phyloP scores from a whole-genome alignment of 2,888 invertebrate genomes.

The Polietes domitor region DNA sequence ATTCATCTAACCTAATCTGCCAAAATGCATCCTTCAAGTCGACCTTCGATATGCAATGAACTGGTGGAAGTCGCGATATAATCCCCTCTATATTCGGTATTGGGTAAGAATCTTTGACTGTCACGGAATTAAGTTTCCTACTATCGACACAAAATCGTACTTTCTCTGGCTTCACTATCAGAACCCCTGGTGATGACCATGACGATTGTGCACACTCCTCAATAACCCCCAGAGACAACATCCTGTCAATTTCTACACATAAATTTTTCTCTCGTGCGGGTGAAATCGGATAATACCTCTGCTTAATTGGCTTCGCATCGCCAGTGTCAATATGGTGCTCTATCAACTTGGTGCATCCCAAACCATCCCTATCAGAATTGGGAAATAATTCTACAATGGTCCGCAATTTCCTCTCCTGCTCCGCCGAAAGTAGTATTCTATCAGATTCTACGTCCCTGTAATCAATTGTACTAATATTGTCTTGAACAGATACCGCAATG shows the following conservation, averaged over 20 bases:
- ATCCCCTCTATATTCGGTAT: slow-evolving; percentile 36
- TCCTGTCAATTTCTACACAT: background rate
- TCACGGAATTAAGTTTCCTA: background rate
- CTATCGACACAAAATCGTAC: slow-evolving; percentile 32
- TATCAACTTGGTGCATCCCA: background rate
- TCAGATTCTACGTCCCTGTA: too few species aligned
- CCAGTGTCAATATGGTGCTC: background rate
- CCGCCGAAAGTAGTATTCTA: background rate
- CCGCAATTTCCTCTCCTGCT: background rate
- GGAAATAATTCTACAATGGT: background rate
- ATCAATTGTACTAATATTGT: too few species aligned
- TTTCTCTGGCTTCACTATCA: slow-evolving; percentile 24
- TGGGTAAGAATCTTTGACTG: slow-evolving; percentile 32
- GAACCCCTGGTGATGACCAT: slow-evolving; percentile 21
- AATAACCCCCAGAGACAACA: slow-evolving; percentile 68
- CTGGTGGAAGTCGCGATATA: slow-evolving; percentile 1
- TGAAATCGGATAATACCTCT: background rate
- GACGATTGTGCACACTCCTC: slow-evolving; percentile 57
- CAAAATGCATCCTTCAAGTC: slow-evolving; percentile 18
- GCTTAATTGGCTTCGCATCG: background rate
- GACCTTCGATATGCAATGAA: background rate
- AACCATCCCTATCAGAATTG: background rate
- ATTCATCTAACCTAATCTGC: slow-evolving; percentile 23
- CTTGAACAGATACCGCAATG: too few species aligned
- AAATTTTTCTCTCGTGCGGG: background rate